Evolutionary conservation across 2,888 invertebrate species (phyloP).

Genomic region (Disparrhopalites patrizii): DNA sequence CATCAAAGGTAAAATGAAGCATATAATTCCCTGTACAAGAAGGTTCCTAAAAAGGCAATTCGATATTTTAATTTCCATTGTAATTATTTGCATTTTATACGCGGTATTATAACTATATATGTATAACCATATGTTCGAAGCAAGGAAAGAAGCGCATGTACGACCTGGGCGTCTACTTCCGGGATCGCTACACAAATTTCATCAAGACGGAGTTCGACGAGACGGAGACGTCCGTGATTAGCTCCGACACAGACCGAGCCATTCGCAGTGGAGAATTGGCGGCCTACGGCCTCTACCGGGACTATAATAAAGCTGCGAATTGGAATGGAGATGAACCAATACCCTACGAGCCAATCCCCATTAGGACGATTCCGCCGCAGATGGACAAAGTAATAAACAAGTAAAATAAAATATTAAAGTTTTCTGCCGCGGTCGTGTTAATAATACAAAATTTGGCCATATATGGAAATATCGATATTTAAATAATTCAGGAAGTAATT

Average conservation of each 20-base stretch:
- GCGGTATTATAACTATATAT: background rate
- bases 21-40: background rate
- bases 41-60: no score
- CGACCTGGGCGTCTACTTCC: constrained; percentile 67
- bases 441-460: no score
- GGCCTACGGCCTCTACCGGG: constrained; percentile 3
- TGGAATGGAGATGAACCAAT: background rate
- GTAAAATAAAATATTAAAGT: no score
- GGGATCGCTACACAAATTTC: constrained; percentile 63
- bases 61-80: no score
- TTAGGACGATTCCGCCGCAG: background rate
- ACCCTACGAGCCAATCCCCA: constrained; percentile 13
- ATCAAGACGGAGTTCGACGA: constrained; percentile 49
- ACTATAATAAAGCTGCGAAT: background rate
- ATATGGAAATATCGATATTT: no score
- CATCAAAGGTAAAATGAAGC: background rate
- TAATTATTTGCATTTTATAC: no score
- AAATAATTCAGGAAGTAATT: no score
- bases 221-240: constrained; percentile 55
- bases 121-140: constrained; percentile 35
- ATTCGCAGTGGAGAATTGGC: constrained; percentile 70
- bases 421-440: no score
- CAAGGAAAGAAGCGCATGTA: constrained; percentile 52
- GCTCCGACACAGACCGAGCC: constrained; percentile 78
- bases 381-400: background rate